These are phyloP conservation scores for Mythimna pallens DNA, from an alignment of 2,888 invertebrate genomes.

Conservation along the genomic window DNA sequence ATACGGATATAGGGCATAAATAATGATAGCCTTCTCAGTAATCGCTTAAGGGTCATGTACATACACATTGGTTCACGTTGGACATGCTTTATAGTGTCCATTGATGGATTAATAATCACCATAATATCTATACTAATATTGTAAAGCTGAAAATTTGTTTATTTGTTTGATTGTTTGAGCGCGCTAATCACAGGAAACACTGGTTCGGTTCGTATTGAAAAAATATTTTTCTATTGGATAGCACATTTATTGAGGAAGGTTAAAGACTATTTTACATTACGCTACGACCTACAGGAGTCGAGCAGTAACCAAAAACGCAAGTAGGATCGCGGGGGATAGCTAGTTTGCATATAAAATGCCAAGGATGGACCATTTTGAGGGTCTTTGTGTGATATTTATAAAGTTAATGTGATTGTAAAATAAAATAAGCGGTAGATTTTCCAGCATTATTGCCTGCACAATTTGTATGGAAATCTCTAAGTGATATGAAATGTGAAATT, in stretches of 20 bases:
- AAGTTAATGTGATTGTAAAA: neutral
- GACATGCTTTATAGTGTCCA: slow-evolving; percentile 18
- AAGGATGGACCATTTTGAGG: neutral
- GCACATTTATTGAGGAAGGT: too few species aligned
- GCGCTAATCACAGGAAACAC: too few species aligned
- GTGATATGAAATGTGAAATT: neutral
- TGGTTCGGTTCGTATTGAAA: too few species aligned
- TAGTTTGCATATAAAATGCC: slow-evolving; percentile 10
- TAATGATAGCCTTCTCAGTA: slow-evolving; percentile 25
- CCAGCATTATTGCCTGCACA: slow-evolving; percentile 1
- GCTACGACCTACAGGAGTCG: too few species aligned
- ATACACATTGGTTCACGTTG: slow-evolving; percentile 31
- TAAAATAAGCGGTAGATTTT: neutral
- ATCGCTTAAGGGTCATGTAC: slow-evolving; percentile 31
- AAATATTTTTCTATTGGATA: too few species aligned
- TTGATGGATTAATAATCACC: slow-evolving; percentile 37
- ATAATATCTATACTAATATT: slow-evolving; percentile 8
- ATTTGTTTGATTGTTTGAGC: neutral
- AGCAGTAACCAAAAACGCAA: too few species aligned
- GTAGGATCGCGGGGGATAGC: neutral
- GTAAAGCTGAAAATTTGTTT: neutral
- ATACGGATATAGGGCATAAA: slow-evolving; percentile 6
- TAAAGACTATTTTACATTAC: too few species aligned
- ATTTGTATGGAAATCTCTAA: neutral
- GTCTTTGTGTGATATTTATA: neutral